Conservation (phyloP, 2,113 vertebrate species). For the Brachyistius frenatus region DNA sequence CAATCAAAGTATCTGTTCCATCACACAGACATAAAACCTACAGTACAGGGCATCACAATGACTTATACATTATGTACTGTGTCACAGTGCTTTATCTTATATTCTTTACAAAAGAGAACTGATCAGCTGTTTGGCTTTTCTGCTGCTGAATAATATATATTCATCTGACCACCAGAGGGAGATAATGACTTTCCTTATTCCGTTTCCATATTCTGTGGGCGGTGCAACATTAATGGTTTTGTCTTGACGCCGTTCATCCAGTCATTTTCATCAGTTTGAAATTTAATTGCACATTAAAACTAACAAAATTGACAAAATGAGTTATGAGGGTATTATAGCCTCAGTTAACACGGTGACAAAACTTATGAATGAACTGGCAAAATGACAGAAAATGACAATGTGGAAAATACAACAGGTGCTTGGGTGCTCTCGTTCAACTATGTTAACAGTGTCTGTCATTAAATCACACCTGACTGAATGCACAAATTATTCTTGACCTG, state of each 20-base stretch:
- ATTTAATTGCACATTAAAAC: slow-evolving; percentile 33
- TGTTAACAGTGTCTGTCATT: slow-evolving; percentile 30
- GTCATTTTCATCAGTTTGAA: neutral
- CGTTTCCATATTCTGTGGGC: neutral
- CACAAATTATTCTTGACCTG: neutral
- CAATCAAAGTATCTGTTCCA: too few species aligned
- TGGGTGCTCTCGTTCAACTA: neutral
- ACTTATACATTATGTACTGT: too few species aligned
- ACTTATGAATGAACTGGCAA: neutral
- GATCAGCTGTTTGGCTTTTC: neutral
- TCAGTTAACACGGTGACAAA: too few species aligned
- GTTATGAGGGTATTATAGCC: too few species aligned
- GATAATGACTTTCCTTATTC: neutral
- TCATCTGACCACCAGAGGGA: slow-evolving; percentile 47
- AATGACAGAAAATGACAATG: neutral
- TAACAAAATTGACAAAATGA: too few species aligned
- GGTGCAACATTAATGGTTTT: neutral
- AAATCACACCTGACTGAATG: slow-evolving; percentile 15
- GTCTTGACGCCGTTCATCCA: neutral
- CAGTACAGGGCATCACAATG: too few species aligned
- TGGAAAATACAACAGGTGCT: slow-evolving; percentile 6
- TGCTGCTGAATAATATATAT: neutral
- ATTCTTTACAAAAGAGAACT: too few species aligned
- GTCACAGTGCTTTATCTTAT: too few species aligned
- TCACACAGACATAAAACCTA: too few species aligned